These are phyloP conservation scores for Acipenser ruthenus DNA, from an alignment of 2,797 vertebrate genomes.

Conservation along the genomic window DNA sequence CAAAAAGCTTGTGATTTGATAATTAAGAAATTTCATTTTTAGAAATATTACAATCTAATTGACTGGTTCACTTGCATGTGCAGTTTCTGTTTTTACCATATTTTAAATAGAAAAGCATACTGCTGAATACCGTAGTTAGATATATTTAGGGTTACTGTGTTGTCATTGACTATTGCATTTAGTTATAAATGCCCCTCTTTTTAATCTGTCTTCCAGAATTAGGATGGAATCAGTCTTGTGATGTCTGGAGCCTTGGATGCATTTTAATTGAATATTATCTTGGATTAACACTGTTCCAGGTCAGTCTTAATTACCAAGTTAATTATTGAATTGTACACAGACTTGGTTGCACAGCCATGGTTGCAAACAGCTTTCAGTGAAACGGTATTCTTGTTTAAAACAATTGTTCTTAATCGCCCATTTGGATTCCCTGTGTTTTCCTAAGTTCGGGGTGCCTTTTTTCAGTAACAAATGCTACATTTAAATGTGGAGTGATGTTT, in stretches of 20 bases:
- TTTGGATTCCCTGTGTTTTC: not conserved
- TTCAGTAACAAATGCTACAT: too few species aligned
- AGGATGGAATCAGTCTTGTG: conserved; percentile 79
- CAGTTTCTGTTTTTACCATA: too few species aligned
- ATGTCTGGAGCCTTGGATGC: conserved; percentile 82
- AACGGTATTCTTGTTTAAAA: not conserved
- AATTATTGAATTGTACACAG: too few species aligned
- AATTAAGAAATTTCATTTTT: not conserved
- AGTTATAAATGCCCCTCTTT: not conserved
- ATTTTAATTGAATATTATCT: conserved; percentile 83
- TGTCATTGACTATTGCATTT: not conserved
- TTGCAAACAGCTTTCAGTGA: not conserved
- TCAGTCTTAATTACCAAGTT: conserved; percentile 29
- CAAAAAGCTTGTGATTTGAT: not conserved
- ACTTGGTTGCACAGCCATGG: conserved; percentile 13
- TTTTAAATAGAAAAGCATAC: too few species aligned
- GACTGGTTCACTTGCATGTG: not conserved
- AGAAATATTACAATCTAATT: too few species aligned
- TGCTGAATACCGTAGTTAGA: too few species aligned
- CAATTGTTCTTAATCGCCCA: not conserved
- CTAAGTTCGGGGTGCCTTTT: not conserved
- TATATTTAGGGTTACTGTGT: not conserved
- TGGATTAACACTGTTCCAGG: conserved; percentile 81
- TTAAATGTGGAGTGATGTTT: too few species aligned
- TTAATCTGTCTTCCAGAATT: conserved; percentile 52